Percentiles rank a stretch among this genome's conserved stretches.
phyloP scores from a whole-genome alignment of 2,797 vertebrate genomes.

The Lepilemur septentrionalis region DNA sequence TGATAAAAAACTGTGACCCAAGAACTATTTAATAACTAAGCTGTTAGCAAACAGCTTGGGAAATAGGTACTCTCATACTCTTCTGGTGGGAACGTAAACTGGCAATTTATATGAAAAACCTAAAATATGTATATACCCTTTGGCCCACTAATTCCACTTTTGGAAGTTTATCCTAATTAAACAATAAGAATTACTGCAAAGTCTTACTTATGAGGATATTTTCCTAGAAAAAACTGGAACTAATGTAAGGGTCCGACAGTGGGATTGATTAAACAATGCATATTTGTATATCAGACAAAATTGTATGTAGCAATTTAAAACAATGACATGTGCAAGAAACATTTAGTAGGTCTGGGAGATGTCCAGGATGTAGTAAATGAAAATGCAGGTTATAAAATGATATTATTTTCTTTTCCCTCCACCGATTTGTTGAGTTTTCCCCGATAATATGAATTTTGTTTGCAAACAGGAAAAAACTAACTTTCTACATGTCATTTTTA shows the following conservation, averaged over 20 bases:
- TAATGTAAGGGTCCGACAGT: neutral
- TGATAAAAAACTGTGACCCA: neutral
- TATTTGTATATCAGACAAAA: neutral
- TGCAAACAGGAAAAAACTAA: neutral
- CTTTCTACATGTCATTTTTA: conserved; percentile 25
- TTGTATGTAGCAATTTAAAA: conserved; percentile 23
- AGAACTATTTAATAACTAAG: neutral
- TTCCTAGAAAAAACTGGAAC: neutral
- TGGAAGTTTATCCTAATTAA: conserved; percentile 37
- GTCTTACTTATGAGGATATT: neutral
- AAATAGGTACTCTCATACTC: neutral
- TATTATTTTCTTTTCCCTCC: conserved; percentile 42
- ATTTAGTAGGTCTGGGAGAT: neutral
- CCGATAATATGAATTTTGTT: conserved; percentile 25
- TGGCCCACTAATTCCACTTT: conserved; percentile 16
- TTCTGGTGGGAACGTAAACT: neutral
- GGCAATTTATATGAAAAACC: conserved; percentile 1
- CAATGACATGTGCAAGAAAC: neutral
- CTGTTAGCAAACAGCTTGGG: neutral
- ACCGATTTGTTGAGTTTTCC: conserved; percentile 22
- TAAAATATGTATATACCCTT: neutral
- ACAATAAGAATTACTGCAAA: conserved; percentile 16
- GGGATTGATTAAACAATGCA: neutral
- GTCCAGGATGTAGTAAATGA: neutral
- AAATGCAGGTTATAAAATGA: conserved; percentile 32